These are phyloP conservation scores for Bombylius discolor DNA, from an alignment of 2,888 invertebrate species.

Conservation along the genomic window DNA sequence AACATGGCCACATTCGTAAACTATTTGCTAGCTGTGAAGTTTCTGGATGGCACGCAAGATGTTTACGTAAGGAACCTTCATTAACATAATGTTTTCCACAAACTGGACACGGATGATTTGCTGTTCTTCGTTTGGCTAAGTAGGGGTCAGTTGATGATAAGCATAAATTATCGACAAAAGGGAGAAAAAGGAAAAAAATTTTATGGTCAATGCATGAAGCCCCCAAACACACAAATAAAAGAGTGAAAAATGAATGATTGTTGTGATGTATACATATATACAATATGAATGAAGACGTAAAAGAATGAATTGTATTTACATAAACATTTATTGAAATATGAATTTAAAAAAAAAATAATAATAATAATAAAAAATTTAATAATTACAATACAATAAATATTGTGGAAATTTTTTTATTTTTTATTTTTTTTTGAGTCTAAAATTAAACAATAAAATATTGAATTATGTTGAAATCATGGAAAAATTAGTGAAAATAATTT, in stretches of 20 bases:
- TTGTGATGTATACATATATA: not conserved
- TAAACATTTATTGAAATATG: too few species aligned
- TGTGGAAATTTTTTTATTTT: too few species aligned
- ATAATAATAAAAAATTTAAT: too few species aligned
- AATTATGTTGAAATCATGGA: too few species aligned
- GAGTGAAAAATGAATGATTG: not conserved
- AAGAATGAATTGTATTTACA: too few species aligned
- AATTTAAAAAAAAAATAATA: too few species aligned
- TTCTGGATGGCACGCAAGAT: constrained; percentile 87
- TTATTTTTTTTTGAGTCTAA: too few species aligned
- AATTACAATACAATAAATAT: too few species aligned
- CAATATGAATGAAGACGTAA: not conserved
- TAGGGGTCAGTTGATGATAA: constrained; percentile 53
- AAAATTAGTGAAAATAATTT: too few species aligned
- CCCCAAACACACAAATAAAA: constrained; percentile 3
- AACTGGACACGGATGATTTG: constrained; percentile 88
- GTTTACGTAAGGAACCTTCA: constrained; percentile 84
- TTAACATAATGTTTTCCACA: constrained; percentile 94
- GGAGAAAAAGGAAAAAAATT: constrained; percentile 13
- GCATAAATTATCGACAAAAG: constrained; percentile 22
- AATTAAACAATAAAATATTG: too few species aligned
- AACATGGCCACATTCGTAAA: constrained; percentile 91
- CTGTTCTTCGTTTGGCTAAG: constrained; percentile 85
- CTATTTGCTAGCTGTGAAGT: constrained; percentile 74
- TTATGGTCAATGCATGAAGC: constrained; percentile 24